Evolutionary conservation across 2,113 vertebrate species (phyloP).

Genomic region (Galeopterus variegatus): DNA sequence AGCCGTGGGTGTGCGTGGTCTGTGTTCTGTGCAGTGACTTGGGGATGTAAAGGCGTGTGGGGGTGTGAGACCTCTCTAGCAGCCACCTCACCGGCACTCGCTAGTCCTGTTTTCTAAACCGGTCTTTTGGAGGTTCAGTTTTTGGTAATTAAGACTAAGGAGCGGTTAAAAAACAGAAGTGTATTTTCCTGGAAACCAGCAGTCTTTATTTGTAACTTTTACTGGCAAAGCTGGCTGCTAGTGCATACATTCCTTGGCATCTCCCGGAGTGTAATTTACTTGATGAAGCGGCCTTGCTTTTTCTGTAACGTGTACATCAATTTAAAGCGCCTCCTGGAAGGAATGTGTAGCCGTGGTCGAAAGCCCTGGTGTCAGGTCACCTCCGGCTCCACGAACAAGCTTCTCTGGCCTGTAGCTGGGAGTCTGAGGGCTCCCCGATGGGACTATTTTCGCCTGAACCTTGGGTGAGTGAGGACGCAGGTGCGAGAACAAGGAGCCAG

Average conservation of each 20-base stretch:
- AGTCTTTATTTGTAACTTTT: conserved; percentile 80
- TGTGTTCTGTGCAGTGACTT: conserved; percentile 7
- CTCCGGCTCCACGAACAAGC: not conserved
- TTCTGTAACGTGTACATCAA: not conserved
- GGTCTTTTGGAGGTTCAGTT: conserved; percentile 56
- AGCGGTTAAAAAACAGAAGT: conserved; percentile 83
- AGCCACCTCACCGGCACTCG: not conserved
- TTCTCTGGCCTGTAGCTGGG: not conserved
- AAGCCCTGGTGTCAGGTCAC: not conserved
- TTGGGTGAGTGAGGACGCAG: not conserved
- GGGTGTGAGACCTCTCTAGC: conserved; percentile 56
- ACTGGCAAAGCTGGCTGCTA: conserved; percentile 83
- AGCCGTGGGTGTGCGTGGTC: not conserved
- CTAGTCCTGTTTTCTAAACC: conserved; percentile 26
- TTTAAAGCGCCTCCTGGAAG: not conserved
- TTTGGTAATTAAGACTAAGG: conserved; percentile 78
- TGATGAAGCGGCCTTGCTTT: conserved; percentile 52
- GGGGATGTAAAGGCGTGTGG: conserved; percentile 34
- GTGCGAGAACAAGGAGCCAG: not conserved
- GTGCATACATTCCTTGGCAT: conserved; percentile 83
- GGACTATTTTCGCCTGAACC: not conserved
- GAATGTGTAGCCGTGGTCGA: not conserved
- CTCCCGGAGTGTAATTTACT: conserved; percentile 23
- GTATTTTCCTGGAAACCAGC: conserved; percentile 86
- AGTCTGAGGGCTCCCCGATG: not conserved